These are phyloP conservation scores for Bombus breviceps DNA, from an alignment of 1,140 invertebrate species.

Conservation along the genomic window DNA sequence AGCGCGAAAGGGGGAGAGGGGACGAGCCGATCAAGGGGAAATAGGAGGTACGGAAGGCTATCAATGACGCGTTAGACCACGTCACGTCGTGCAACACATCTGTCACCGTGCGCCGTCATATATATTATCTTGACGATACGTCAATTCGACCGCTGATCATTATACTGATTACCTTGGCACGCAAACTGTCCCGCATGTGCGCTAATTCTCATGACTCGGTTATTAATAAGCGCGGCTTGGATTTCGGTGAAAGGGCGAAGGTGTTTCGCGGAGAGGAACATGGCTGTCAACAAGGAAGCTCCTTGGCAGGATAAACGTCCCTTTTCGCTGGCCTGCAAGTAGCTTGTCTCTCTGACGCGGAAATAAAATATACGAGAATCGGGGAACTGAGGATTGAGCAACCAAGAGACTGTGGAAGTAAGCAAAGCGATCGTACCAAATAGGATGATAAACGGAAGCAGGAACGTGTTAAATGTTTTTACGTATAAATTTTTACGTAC, in stretches of 20 bases:
- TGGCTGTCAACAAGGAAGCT: neutral
- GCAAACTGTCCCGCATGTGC: conserved; percentile 66
- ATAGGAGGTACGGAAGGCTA: conserved; percentile 62
- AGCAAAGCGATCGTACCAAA: neutral
- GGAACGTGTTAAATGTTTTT: too few species aligned
- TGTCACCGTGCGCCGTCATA: conserved; percentile 73
- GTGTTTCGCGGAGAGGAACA: neutral
- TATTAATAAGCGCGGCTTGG: conserved; percentile 69
- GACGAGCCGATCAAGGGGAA: conserved; percentile 42
- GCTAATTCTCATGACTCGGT: conserved; percentile 68
- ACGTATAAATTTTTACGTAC: too few species aligned
- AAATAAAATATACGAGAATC: too few species aligned
- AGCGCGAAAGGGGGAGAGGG: conserved; percentile 39
- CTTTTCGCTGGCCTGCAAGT: neutral
- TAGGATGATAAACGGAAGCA: neutral
- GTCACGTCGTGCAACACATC: conserved; percentile 76
- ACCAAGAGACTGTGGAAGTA: too few species aligned
- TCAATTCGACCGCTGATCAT: conserved; percentile 78
- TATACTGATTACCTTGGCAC: conserved; percentile 75
- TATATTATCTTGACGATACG: conserved; percentile 77
- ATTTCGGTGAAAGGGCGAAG: neutral
- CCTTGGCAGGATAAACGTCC: neutral
- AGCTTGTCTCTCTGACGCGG: neutral
- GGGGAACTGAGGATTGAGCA: neutral
- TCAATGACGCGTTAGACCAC: conserved; percentile 79